phyloP scores from a whole-genome alignment of 2,888 invertebrate species.

The Plusia festucae region DNA sequence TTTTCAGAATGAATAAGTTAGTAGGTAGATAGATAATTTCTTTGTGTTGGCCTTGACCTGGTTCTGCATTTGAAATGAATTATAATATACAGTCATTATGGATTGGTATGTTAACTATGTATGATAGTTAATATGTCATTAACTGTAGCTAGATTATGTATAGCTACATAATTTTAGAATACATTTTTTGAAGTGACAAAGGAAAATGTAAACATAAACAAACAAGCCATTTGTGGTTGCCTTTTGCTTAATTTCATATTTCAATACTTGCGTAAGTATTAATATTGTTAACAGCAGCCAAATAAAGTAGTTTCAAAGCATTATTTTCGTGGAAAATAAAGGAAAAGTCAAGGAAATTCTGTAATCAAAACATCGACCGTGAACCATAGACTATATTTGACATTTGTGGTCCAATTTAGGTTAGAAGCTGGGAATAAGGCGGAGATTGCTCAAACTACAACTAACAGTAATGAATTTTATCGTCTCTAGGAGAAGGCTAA shows the following conservation, averaged over 20 bases:
- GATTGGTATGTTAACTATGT: too few species aligned
- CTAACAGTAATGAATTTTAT: slow-evolving; percentile 36
- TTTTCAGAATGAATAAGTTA: neutral
- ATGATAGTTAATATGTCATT: too few species aligned
- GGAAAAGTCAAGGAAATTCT: slow-evolving; percentile 9
- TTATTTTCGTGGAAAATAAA: neutral
- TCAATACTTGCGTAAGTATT: neutral
- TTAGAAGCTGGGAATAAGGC: slow-evolving; percentile 21
- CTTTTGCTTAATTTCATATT: too few species aligned
- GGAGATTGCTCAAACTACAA: slow-evolving; percentile 39
- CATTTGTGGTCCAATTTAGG: slow-evolving; percentile 50
- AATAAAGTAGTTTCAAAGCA: neutral
- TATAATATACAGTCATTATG: too few species aligned
- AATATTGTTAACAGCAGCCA: neutral
- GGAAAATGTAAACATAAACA: slow-evolving; percentile 1
- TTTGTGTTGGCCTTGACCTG: too few species aligned
- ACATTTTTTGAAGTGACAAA: neutral
- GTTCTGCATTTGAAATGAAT: too few species aligned
- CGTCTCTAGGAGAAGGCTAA: slow-evolving; percentile 18
- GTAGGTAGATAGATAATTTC: neutral
- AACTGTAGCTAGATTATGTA: too few species aligned
- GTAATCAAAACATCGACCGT: slow-evolving; percentile 52
- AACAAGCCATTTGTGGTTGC: neutral
- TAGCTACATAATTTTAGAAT: too few species aligned
- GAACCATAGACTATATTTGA: slow-evolving; percentile 66